Conservation (phyloP, 2,113 vertebrate genomes). For the Myiozetetes cayanensis region DNA sequence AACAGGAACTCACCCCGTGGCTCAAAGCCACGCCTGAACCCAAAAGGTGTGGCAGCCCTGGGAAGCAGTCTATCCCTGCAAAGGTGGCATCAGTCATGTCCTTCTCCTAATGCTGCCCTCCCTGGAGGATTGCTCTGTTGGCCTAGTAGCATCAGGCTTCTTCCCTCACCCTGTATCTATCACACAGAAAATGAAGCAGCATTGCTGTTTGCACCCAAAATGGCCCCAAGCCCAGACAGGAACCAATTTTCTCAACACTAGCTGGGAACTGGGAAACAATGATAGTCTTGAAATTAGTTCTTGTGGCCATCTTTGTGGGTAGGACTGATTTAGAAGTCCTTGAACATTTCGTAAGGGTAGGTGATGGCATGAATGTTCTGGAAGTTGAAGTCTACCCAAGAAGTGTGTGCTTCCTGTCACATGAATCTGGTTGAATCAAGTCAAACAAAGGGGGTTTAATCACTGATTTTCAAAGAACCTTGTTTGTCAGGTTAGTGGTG, state of each 20-base stretch:
- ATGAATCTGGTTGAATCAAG: not conserved
- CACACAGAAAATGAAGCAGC: not conserved
- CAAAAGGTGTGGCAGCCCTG: not conserved
- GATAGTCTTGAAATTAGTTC: not conserved
- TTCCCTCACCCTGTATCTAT: not conserved
- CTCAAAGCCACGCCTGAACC: not conserved
- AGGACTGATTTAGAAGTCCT: not conserved
- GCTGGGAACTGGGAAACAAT: not conserved
- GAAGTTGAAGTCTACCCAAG: not conserved
- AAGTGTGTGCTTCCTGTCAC: not conserved
- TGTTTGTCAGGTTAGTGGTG: not conserved
- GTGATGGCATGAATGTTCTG: not conserved
- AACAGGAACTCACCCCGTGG: not conserved
- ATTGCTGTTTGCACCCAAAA: not conserved
- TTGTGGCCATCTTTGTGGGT: not conserved
- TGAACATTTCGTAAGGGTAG: not conserved
- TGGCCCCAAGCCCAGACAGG: not conserved
- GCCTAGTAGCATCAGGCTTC: not conserved
- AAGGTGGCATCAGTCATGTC: fast-evolving
- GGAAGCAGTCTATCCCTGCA: not conserved
- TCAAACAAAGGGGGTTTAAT: not conserved
- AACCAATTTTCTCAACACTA: not conserved
- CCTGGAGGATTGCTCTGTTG: not conserved
- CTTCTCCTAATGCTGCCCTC: not conserved
- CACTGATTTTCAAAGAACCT: not conserved